Percentiles rank a stretch among this genome's conserved stretches.
Evolutionary conservation across 2,113 vertebrate genomes (phyloP).

Genomic region (Atrichornis clamosus): DNA sequence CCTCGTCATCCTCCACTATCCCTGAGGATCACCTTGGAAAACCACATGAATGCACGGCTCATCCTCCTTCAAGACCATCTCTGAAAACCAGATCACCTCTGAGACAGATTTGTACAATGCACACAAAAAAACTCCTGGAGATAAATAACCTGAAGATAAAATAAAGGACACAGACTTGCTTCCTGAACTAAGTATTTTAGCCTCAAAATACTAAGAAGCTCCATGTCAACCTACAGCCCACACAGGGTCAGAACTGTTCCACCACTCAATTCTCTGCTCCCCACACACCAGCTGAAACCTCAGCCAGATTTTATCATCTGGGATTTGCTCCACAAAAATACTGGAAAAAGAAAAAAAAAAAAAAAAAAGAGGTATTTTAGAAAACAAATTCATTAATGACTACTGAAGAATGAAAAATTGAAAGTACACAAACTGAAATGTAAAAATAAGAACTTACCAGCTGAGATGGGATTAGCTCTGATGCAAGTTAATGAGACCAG

Average conservation of each 20-base stretch:
- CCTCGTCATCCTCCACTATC: background rate
- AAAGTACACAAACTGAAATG: background rate
- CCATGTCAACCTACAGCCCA: background rate
- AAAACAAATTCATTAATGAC: background rate
- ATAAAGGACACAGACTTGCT: background rate
- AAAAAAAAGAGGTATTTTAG: background rate
- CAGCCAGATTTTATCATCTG: background rate
- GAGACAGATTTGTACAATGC: background rate
- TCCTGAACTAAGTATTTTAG: background rate
- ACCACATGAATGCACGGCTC: rapidly evolving
- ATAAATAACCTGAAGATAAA: background rate
- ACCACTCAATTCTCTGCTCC: background rate
- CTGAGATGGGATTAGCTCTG: background rate
- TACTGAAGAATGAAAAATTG: background rate
- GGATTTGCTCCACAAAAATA: background rate
- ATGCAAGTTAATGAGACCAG: background rate
- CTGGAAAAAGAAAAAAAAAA: background rate
- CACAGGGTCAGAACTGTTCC: background rate
- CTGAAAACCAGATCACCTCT: background rate
- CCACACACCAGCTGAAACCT: background rate
- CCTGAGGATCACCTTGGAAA: background rate
- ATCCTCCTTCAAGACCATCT: background rate
- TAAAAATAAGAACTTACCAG: background rate
- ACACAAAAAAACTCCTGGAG: background rate
- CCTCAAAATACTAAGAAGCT: background rate